Conservation (phyloP, 2,797 vertebrate species). For the Scolopax rusticola region DNA sequence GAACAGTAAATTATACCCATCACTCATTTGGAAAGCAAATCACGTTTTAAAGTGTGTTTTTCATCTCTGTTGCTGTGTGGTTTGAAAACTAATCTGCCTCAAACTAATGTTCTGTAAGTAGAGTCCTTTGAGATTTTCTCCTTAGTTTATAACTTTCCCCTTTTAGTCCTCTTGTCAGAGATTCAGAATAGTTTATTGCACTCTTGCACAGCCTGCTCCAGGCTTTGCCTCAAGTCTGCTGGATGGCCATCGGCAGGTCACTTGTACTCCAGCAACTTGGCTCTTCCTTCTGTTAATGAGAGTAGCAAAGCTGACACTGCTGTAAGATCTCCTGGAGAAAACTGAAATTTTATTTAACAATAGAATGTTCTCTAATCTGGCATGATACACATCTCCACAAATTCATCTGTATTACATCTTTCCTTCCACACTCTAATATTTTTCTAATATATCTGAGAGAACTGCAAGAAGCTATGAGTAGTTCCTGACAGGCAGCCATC, state of each 20-base stretch:
- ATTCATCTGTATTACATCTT: not conserved
- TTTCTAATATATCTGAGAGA: not conserved
- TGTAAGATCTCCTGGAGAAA: not conserved
- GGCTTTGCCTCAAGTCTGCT: not conserved
- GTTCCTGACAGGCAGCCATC: not conserved
- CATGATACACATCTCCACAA: not conserved
- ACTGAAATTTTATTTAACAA: not conserved
- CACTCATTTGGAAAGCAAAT: constrained; percentile 7
- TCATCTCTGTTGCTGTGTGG: not conserved
- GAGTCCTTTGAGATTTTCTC: not conserved
- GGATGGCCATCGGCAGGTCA: not conserved
- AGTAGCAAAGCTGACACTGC: not conserved
- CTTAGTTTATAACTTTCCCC: not conserved
- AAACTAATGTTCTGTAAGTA: not conserved
- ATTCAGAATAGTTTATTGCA: not conserved
- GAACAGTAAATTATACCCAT: constrained; percentile 14
- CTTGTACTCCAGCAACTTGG: not conserved
- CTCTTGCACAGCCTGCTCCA: not conserved
- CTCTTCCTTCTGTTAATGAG: not conserved
- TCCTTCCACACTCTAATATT: not conserved
- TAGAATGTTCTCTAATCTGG: not conserved
- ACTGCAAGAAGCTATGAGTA: not conserved
- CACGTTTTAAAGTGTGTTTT: not conserved
- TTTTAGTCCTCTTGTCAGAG: not conserved
- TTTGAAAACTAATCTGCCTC: constrained; percentile 8